Conservation (phyloP, 2,113 vertebrate species). For the Callionymus lyra region DNA sequence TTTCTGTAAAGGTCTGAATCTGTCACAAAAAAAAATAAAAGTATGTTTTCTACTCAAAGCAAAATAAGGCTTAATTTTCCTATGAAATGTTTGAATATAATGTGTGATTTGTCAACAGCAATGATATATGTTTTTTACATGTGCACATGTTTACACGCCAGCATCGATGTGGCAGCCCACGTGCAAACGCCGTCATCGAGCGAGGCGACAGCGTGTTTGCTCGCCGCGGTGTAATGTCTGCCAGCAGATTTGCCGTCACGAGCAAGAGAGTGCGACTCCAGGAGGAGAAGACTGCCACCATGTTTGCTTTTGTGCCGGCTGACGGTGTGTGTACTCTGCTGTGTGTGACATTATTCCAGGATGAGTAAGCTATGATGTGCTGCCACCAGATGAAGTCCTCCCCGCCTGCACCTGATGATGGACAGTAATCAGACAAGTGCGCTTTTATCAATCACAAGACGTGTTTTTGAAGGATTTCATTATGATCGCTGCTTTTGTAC, state of each 20-base stretch:
- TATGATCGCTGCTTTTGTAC: constrained; percentile 14
- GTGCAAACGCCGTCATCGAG: constrained; percentile 43
- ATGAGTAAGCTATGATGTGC: constrained; percentile 68
- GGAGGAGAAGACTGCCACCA: constrained; percentile 39
- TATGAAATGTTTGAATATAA: no score
- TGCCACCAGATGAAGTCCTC: constrained; percentile 54
- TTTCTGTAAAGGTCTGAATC: no score
- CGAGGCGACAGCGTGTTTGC: constrained; percentile 54
- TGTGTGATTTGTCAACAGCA: no score
- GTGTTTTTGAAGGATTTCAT: constrained; percentile 29
- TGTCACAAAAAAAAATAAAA: no score
- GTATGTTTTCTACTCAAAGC: no score
- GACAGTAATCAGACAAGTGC: constrained; percentile 22
- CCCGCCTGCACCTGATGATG: constrained; percentile 21
- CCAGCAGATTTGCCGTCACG: constrained; percentile 58
- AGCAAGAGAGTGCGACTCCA: constrained; percentile 36
- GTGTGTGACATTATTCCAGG: constrained; percentile 65
- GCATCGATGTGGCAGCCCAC: constrained; percentile 17
- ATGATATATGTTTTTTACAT: constrained; percentile 11
- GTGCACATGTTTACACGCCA: constrained; percentile 15
- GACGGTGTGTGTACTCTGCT: constrained; percentile 57
- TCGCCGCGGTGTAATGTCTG: constrained; percentile 56
- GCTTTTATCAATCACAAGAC: constrained; percentile 36
- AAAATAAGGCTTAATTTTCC: no score
- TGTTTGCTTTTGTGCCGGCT: constrained; percentile 68